phyloP scores from a whole-genome alignment of 2,113 vertebrate species.

The Propithecus coquereli region DNA sequence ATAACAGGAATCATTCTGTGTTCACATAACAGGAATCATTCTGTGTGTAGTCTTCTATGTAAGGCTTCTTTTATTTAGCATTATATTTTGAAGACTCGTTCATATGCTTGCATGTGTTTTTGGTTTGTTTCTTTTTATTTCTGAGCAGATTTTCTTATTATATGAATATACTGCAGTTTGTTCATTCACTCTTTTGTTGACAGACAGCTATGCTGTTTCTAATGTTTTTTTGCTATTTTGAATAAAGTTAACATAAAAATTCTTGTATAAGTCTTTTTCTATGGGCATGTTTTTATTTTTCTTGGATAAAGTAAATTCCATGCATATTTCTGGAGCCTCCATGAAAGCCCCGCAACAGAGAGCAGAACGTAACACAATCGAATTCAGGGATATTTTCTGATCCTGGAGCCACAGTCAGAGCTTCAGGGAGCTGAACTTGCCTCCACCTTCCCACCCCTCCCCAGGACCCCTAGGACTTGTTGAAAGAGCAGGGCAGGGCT shows the following conservation, averaged over 20 bases:
- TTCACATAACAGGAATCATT: neutral
- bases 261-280: neutral
- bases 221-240: neutral
- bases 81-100: neutral
- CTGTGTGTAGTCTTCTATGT: neutral
- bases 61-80: neutral
- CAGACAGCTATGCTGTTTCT: neutral
- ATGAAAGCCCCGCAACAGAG: neutral
- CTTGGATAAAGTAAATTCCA: neutral
- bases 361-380: too few species aligned
- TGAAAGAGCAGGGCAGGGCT: neutral
- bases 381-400: neutral
- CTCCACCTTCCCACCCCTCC: too few species aligned
- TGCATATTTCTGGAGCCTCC: too few species aligned
- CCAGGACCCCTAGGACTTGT: neutral
- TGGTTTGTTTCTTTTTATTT: neutral
- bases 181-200: neutral
- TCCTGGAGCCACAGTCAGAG: neutral
- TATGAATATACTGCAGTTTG: neutral
- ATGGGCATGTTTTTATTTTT: neutral
- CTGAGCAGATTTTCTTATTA: neutral
- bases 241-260: neutral
- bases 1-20: neutral
- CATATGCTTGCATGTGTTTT: neutral
- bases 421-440: neutral